phyloP scores from a whole-genome alignment of 2,797 vertebrate species.

The Brachymystax lenok region DNA sequence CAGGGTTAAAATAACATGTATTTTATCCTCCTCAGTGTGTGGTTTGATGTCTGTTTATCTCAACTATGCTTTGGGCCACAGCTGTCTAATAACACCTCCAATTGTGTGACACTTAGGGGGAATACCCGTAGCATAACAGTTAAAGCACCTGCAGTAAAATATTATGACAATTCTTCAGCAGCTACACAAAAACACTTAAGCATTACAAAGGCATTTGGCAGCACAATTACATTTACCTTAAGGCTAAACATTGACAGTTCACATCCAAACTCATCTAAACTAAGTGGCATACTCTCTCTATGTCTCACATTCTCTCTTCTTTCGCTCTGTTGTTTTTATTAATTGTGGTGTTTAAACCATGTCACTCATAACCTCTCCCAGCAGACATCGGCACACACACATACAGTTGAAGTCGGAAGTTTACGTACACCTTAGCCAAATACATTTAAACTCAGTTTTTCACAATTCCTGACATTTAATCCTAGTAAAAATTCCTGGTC shows the following conservation, averaged over 20 bases:
- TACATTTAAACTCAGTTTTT: no score
- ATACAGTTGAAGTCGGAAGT: background rate
- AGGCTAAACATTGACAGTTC: background rate
- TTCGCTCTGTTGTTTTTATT: background rate
- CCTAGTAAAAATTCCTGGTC: no score
- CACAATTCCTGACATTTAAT: no score
- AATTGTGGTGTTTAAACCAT: background rate
- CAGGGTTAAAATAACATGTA: background rate
- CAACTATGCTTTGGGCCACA: background rate
- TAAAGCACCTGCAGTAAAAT: background rate
- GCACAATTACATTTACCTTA: background rate
- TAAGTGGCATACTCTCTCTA: no score
- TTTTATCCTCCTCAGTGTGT: background rate
- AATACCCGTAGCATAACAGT: background rate
- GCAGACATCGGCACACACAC: conserved; percentile 18
- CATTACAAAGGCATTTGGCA: background rate
- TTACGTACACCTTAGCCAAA: no score
- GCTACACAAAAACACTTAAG: background rate
- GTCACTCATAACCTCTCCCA: conserved; percentile 5
- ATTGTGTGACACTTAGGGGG: background rate
- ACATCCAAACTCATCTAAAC: background rate
- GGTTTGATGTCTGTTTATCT: background rate
- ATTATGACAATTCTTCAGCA: background rate
- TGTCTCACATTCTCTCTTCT: no score
- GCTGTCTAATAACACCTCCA: background rate